A percentile compares a stretch with the other conserved stretches of the same genome.
Evolutionary conservation across 2,113 vertebrate genomes (phyloP).

Genomic region (Ctenomys sociabilis): DNA sequence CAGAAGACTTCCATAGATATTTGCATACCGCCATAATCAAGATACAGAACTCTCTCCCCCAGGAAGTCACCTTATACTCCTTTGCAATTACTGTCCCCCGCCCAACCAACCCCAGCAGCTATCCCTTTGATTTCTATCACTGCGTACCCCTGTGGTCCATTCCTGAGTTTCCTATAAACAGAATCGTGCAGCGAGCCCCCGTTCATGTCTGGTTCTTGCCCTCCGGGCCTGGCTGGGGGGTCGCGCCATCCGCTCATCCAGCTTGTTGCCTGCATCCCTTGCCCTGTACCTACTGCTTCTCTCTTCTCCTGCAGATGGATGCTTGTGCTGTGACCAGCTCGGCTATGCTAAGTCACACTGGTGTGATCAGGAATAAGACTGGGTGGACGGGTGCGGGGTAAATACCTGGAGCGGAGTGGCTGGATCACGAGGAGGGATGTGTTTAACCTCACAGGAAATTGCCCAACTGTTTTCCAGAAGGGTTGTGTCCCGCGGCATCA

Average conservation of each 20-base stretch:
- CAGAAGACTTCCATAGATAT: background rate
- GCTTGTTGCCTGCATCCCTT: background rate
- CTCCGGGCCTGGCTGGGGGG: rapidly evolving
- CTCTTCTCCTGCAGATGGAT: background rate
- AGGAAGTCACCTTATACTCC: background rate
- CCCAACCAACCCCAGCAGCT: background rate
- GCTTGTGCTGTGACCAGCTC: background rate
- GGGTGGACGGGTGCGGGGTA: background rate
- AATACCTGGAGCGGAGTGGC: background rate
- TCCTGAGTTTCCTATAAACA: background rate
- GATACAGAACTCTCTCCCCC: background rate
- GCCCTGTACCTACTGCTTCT: rapidly evolving
- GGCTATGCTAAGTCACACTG: background rate
- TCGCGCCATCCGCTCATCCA: rapidly evolving
- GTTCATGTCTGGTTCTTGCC: background rate
- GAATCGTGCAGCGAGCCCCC: background rate
- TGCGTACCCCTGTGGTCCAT: rapidly evolving
- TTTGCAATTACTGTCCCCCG: background rate
- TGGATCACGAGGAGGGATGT: background rate
- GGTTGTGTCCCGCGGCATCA: rapidly evolving
- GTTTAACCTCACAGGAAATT: background rate
- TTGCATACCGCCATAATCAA: background rate
- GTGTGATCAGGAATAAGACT: background rate
- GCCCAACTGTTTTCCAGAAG: background rate
- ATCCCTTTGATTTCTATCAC: background rate